A percentile compares a stretch with the other conserved stretches of the same genome.
Evolutionary conservation across 2,797 vertebrate genomes (phyloP).

Genomic region (Staurois parvus): DNA sequence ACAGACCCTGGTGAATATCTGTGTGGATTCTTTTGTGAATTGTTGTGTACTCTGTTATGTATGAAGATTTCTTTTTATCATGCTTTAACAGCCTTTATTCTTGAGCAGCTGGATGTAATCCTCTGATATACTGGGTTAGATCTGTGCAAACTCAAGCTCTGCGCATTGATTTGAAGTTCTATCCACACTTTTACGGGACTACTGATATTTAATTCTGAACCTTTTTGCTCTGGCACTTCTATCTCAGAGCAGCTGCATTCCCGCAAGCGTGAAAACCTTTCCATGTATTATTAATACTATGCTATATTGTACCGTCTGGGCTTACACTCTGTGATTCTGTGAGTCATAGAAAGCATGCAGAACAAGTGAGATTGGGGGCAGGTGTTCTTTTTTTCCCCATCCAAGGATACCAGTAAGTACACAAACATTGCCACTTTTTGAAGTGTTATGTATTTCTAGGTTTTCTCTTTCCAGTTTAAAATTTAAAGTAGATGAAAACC

Average conservation of each 20-base stretch:
- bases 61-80: too few relatives aligned
- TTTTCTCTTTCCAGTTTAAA: too few relatives aligned
- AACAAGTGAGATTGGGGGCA: neutral
- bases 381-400: neutral
- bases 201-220: neutral
- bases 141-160: neutral
- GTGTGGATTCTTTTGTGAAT: too few relatives aligned
- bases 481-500: too few relatives aligned
- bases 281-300: constrained; percentile 36
- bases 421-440: neutral
- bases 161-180: neutral
- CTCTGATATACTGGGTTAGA: too few relatives aligned
- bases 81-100: too few relatives aligned
- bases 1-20: too few relatives aligned
- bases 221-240: constrained; percentile 7
- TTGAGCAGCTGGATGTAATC: too few relatives aligned
- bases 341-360: constrained; percentile 2
- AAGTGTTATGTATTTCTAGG: too few relatives aligned
- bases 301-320: neutral
- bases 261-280: constrained; percentile 10
- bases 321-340: neutral
- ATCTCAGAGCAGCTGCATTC: constrained; percentile 9
- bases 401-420: neutral
- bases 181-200: neutral
- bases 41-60: too few relatives aligned